These are phyloP conservation scores for Cepaea hortensis DNA, from an alignment of 2,888 invertebrate genomes.

Conservation along the genomic window DNA sequence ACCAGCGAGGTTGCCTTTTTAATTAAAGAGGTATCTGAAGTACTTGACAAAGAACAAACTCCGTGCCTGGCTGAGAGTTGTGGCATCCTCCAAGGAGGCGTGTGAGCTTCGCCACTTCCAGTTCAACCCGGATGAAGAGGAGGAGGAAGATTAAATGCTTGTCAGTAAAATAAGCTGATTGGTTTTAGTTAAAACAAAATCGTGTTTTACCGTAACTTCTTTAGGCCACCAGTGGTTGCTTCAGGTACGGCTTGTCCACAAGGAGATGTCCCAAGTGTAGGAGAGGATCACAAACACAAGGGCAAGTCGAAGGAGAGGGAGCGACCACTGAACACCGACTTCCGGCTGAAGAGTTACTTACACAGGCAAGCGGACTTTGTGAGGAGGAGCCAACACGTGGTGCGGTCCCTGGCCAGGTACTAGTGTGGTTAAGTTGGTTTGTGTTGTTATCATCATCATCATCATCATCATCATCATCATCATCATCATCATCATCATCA, in stretches of 20 bases:
- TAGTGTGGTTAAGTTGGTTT: background rate
- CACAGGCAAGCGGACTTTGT: slow-evolving; percentile 23
- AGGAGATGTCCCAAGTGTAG: background rate
- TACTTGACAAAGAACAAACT: no score
- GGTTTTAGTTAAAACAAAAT: no score
- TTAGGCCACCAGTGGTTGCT: background rate
- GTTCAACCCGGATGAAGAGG: no score
- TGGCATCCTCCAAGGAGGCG: no score
- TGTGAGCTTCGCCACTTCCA: no score
- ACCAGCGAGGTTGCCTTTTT: no score
- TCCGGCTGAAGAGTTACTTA: background rate
- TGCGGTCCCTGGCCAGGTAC: slow-evolving; percentile 41
- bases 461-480: background rate
- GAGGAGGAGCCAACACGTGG: slow-evolving; percentile 31
- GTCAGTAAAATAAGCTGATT: no score
- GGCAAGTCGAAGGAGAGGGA: background rate
- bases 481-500: background rate
- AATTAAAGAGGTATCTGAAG: no score
- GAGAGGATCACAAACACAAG: background rate
- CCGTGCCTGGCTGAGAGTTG: no score
- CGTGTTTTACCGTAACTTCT: background rate
- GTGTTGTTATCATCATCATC: background rate
- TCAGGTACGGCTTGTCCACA: background rate
- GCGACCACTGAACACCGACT: slow-evolving; percentile 27
- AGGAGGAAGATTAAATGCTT: no score